phyloP scores from a whole-genome alignment of 2,797 vertebrate species.

The Gallinago stenura region DNA sequence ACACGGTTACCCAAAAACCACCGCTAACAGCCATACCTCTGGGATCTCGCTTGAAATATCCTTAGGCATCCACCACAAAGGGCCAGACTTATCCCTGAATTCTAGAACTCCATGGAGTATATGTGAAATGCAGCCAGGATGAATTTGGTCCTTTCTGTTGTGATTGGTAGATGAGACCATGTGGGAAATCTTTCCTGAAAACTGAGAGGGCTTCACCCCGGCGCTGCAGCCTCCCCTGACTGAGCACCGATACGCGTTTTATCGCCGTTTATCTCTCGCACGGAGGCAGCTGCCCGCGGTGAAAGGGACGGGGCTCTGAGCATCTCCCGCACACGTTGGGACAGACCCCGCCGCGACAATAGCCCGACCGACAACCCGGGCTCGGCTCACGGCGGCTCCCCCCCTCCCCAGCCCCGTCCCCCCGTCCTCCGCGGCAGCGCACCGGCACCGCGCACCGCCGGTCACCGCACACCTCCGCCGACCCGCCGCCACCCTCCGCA shows the following conservation, averaged over 20 bases:
- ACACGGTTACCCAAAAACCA: background rate
- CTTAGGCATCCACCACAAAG: slow-evolving; percentile 53
- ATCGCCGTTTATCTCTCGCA: background rate
- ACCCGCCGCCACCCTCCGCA: background rate
- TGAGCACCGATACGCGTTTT: background rate
- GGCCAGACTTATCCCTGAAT: slow-evolving; percentile 44
- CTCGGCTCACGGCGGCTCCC: too few species aligned
- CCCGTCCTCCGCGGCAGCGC: too few species aligned
- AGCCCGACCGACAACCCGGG: background rate
- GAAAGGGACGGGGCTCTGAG: background rate
- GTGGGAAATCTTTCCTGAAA: slow-evolving; percentile 58
- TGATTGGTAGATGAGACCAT: slow-evolving; percentile 67
- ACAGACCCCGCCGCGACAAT: background rate
- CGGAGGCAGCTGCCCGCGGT: background rate
- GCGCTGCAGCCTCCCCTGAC: background rate
- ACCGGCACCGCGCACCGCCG: background rate
- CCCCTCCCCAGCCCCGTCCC: too few species aligned
- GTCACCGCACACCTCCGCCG: background rate
- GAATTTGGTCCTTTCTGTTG: slow-evolving; percentile 60
- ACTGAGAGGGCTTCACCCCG: slow-evolving; percentile 44
- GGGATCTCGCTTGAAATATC: slow-evolving; percentile 35
- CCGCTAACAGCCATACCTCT: slow-evolving; percentile 18
- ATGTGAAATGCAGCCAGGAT: slow-evolving; percentile 49
- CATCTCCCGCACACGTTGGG: slow-evolving; percentile 17
- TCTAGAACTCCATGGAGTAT: slow-evolving; percentile 38